Evolutionary conservation across 2,113 vertebrate species (phyloP).

Genomic region (Anseranas semipalmata): DNA sequence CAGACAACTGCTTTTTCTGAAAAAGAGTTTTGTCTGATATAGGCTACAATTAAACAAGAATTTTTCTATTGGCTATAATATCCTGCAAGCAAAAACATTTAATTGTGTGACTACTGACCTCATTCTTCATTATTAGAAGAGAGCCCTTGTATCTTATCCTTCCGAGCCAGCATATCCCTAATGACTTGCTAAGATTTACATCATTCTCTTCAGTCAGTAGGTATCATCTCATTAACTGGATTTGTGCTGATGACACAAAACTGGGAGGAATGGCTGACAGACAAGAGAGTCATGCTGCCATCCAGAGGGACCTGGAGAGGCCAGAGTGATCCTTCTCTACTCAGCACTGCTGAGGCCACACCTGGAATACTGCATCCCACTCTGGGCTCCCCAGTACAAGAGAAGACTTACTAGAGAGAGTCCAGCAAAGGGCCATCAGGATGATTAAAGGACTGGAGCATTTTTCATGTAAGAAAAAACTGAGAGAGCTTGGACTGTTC

Average conservation of each 20-base stretch:
- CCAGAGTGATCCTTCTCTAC: neutral
- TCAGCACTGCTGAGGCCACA: neutral
- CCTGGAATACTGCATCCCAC: neutral
- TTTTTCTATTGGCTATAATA: neutral
- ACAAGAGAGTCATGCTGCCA: neutral
- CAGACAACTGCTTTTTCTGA: neutral
- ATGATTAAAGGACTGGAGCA: neutral
- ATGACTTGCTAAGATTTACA: neutral
- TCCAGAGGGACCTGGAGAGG: neutral
- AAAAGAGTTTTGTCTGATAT: neutral
- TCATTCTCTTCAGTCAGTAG: neutral
- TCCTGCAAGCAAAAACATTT: neutral
- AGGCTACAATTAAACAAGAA: neutral
- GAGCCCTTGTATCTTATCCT: neutral
- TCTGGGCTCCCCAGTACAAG: neutral
- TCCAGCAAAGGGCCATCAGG: neutral
- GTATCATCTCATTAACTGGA: neutral
- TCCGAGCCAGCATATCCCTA: neutral
- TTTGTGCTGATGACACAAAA: neutral
- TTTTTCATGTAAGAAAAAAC: neutral
- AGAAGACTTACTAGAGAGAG: neutral
- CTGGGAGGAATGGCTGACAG: accelerated
- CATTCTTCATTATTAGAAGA: neutral
- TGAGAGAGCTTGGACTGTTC: neutral
- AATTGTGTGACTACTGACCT: neutral